Evolutionary conservation across 1,140 invertebrate genomes (phyloP).

Genomic region (Bombyx mori): ASM3026992v2 NC_085115.1:7392001-7392500

Average conservation of each 20-base stretch:
- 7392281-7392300: constrained; percentile 85
- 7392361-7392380: constrained; percentile 65
- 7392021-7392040: constrained; percentile 94
- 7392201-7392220: constrained; percentile 91
- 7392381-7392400: constrained; percentile 70
- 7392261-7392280: constrained; percentile 81
- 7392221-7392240: constrained; percentile 95
- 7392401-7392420: constrained; percentile 38
- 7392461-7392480: constrained; percentile 42
- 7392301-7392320: constrained; percentile 81
- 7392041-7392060: constrained; percentile 94
- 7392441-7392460: constrained; percentile 52
- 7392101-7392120: constrained; percentile 91
- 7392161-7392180: constrained; percentile 89
- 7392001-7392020: constrained; percentile 79
- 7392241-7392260: constrained; percentile 86
- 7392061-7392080: constrained; percentile 97
- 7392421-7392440: constrained; percentile 48
- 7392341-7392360: constrained; percentile 69
- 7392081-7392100: constrained; percentile 89
- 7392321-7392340: constrained; percentile 70
- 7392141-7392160: constrained; percentile 84
- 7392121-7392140: constrained; percentile 86
- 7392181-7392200: constrained; percentile 89
- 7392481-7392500: constrained; percentile 25